Base-by-base conservation (phyloP, 2,113 vertebrate genomes). In the Poeciliopsis prolifica region DNA sequence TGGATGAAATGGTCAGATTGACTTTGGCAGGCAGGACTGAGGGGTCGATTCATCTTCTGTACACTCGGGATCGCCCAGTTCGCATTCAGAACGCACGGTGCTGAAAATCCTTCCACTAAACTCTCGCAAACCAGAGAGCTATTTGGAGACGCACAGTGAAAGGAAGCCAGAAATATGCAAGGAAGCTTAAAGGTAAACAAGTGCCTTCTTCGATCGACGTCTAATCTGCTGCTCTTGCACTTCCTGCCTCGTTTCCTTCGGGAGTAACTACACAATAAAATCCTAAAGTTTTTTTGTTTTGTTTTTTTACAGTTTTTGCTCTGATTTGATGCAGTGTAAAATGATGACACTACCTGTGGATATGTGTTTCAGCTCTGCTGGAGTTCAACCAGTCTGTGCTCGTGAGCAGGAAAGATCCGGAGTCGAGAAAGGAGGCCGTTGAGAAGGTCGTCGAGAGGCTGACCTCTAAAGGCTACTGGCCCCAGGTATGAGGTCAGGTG, bases 351-450 rank as follows among this genome's bases (percentile, higher is more conserved):
- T 17, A 6, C n/a, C 40, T 2, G 12, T 69, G 5, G 17, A 48
- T 48, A 3, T 44, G 5, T 42, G 10, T 69, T 80, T 30, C 86
- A 97, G 96, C 96, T 24, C 90, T 97, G 44, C 89, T 97, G 72
- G 95, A 96, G 86, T 97, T 95, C 69, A 97, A 97, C 87, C 96
- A 97, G 91, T 80, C 96, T 0, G 95, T 97, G 82, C 5, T 97
- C 0, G 96, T 97, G 44, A 96, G 93, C 82, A 89, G 96, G 30
- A 96, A 94, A 2, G 96, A 97, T 72, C 95, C 95, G 0, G 94
- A 96, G 62, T 97, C 96, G 1, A 94, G 96, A 28, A 96, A 89
- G 62, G 94, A 92, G 78, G 95, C 96, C 0, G 95, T 96, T 0
- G 71, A 95, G 17, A 94, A 96, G 88, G 90, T 97, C 77, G 92